A percentile compares a stretch with the other conserved stretches of the same genome.
phyloP scores from a whole-genome alignment of 2,113 vertebrate species.

The Podarcis muralis region DNA sequence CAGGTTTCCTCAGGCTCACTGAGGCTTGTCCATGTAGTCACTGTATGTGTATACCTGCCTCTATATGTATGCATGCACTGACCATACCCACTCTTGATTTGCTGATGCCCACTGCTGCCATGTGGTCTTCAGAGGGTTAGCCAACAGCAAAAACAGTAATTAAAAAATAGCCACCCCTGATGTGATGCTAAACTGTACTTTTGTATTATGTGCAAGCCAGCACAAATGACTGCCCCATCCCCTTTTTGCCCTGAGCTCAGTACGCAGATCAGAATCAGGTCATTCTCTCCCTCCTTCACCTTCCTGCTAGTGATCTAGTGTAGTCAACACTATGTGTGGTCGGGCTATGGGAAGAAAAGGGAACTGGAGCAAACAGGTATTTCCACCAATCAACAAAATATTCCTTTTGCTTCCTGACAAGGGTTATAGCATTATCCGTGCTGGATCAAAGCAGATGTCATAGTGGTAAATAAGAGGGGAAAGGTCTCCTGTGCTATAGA shows the following conservation, averaged over 20 bases:
- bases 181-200: too few species aligned
- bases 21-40: too few species aligned
- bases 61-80: too few species aligned
- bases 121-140: too few species aligned
- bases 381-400: background rate
- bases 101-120: too few species aligned
- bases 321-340: background rate
- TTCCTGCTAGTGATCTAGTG: background rate
- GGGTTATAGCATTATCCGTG: background rate
- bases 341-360: background rate
- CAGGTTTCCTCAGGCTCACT: too few species aligned
- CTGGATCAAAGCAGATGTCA: background rate
- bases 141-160: too few species aligned
- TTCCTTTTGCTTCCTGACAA: background rate
- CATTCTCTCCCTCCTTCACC: background rate
- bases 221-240: too few species aligned
- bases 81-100: too few species aligned
- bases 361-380: background rate
- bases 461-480: background rate
- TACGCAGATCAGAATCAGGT: background rate
- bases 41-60: too few species aligned
- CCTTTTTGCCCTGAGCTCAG: background rate
- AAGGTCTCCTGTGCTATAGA: background rate
- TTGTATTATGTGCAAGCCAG: too few species aligned
- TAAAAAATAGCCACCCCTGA: too few species aligned